Evolutionary conservation across 2,797 vertebrate species (phyloP), one percentile per base, ranked within the genome.

Genomic region (Gallinago solitaria): DNA sequence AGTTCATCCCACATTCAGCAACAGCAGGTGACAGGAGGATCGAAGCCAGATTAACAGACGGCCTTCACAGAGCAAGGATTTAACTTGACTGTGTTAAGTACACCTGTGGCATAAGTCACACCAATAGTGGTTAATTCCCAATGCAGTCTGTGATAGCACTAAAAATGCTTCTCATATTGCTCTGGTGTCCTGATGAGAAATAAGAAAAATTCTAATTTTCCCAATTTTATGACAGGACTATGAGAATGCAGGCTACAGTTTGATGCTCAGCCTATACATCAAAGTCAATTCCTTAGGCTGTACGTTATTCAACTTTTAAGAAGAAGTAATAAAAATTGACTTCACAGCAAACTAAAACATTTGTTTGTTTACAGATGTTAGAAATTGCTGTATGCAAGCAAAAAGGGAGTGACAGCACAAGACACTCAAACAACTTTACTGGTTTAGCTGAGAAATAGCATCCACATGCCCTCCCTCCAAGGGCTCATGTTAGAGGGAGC

Each of bases 31-130:
- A 88, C 67, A 87, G 77, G 16, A 87, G 64, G 80, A 96, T 92
- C 1, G 24, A 90, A 96, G 78, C 86, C 94, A 96, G 86, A 83
- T 92, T 93, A 95, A 95, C 83, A 96, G 91, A 89, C 0, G 6
- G 85, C 76, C 70, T 94, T 91, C 90, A 92, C 48, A 93, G 83
- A 93, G 64, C 30, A 90, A 82, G 90, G 91, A 85, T 93, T 96
- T 91, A 89, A 51, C 83, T 85, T 82, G 73, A 90, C 90, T 89
- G n/a, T 83, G 81, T 85, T 90, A 95, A 90, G 85, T 85, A 65
- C 78, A 95, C 88, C 86, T 89, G 78, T 85, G 71, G 53, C 71
- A 80, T 39, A 90, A 95, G 41, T 80, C 78, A 94, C 61, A 95
- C 41, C 81, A 87, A 43, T 17, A 84, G 60, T 41, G 76, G 81